phyloP scores from a whole-genome alignment of 2,797 vertebrate species.

The Halcyon smyrnensis region DNA sequence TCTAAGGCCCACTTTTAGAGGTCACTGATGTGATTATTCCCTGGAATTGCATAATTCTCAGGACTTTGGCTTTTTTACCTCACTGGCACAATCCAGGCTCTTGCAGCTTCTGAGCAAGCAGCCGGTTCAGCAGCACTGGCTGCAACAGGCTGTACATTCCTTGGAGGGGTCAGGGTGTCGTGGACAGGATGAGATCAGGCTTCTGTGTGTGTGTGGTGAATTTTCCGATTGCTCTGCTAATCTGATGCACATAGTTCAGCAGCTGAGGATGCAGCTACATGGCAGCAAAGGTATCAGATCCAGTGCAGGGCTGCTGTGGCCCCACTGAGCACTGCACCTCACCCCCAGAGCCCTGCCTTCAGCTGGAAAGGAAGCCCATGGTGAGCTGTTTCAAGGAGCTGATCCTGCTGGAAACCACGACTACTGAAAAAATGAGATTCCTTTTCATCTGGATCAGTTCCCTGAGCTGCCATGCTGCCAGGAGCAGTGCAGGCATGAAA shows the following conservation, averaged over 20 bases:
- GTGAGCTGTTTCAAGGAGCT: background rate
- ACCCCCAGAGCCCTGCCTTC: background rate
- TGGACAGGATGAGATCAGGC: background rate
- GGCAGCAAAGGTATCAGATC: too few species aligned
- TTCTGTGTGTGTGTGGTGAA: background rate
- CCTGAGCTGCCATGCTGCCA: background rate
- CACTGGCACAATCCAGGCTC: background rate
- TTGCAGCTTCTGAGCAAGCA: background rate
- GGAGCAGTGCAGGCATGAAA: background rate
- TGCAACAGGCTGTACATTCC: background rate
- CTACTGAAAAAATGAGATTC: background rate
- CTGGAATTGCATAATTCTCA: background rate
- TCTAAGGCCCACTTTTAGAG: background rate
- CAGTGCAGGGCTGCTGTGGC: background rate
- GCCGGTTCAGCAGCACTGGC: accelerated
- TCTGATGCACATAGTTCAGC: background rate
- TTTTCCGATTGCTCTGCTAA: background rate
- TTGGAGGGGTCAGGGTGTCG: background rate
- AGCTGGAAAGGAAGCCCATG: background rate
- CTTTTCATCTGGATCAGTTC: background rate
- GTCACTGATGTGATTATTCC: background rate
- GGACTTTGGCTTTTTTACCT: background rate
- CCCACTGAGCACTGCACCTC: background rate
- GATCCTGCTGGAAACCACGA: background rate
- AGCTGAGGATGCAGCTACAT: background rate